A percentile compares a stretch with the other conserved stretches of the same genome.
Conservation (phyloP, 2,888 invertebrate genomes). For the Drosophila trichaetosa region DNA sequence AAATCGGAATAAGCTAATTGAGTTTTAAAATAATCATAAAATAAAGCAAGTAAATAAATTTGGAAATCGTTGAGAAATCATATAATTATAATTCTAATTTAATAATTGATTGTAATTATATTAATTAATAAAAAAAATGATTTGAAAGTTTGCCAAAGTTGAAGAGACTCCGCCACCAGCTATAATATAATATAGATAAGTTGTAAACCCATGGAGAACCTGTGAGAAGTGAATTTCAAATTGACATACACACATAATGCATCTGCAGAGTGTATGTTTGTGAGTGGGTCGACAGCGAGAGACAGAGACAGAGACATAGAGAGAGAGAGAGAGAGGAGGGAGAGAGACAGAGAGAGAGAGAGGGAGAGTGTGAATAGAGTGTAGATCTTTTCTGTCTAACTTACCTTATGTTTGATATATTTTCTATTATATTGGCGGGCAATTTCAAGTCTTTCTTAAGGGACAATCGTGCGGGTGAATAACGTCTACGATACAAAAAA, state of each 20-base stretch:
- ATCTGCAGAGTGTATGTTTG: constrained; percentile 22
- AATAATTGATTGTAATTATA: background rate
- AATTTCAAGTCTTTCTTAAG: constrained; percentile 93
- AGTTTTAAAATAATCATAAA: background rate
- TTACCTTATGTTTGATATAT: constrained; percentile 91
- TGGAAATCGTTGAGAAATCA: background rate
- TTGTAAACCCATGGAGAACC: background rate
- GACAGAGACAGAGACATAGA: constrained; percentile 8
- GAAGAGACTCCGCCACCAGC: background rate
- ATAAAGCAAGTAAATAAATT: background rate
- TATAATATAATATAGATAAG: background rate
- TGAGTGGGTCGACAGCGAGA: constrained; percentile 13
- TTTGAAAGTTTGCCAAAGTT: background rate
- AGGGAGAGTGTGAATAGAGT: constrained; percentile 18
- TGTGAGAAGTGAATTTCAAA: background rate
- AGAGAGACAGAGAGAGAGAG: constrained; percentile 16
- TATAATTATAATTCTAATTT: background rate
- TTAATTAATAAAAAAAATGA: background rate
- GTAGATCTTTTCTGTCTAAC: constrained; percentile 69
- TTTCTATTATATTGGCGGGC: constrained; percentile 91
- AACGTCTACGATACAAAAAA: constrained; percentile 88
- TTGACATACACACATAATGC: constrained; percentile 1
- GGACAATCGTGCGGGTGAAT: constrained; percentile 93
- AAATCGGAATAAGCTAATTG: background rate
- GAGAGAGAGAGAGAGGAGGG: constrained; percentile 17